Percentiles rank a stretch among this genome's conserved stretches.
phyloP scores from a whole-genome alignment of 23 tunicate genomes.

The Clavelina lepadiformis region DNA sequence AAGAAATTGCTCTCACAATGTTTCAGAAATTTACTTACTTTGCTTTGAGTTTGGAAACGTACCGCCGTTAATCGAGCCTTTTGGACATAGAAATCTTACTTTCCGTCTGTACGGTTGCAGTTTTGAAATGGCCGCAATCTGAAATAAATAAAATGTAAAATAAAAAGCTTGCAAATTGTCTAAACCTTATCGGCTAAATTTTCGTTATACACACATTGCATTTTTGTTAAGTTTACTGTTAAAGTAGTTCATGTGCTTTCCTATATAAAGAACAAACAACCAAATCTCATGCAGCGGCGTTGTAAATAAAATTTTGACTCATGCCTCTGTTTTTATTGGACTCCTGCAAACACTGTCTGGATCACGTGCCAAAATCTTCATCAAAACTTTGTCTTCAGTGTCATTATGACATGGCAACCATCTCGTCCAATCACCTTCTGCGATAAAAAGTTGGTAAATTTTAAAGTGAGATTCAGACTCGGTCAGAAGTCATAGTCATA shows the following conservation, averaged over 20 bases:
- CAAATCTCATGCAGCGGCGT: too few relatives aligned
- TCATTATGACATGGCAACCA: conserved; percentile 11
- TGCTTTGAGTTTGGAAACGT: conserved; percentile 11
- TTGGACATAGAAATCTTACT: conserved; percentile 27
- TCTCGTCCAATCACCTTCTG: conserved; percentile 47
- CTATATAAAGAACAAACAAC: too few relatives aligned
- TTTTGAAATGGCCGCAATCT: too few relatives aligned
- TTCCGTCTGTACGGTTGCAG: too few relatives aligned
- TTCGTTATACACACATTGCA: too few relatives aligned
- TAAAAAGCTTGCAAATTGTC: too few relatives aligned
- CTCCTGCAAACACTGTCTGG: conserved; percentile 32
- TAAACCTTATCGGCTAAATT: too few relatives aligned
- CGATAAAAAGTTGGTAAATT: not conserved
- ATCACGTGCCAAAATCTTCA: not conserved
- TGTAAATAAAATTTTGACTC: not conserved
- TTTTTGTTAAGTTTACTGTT: too few relatives aligned
- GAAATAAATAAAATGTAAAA: too few relatives aligned
- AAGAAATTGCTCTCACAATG: too few relatives aligned
- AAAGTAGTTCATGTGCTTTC: too few relatives aligned
- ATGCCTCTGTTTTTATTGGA: conserved; percentile 28
- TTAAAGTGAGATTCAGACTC: not conserved
- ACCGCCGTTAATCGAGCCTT: not conserved
- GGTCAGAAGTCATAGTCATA: not conserved
- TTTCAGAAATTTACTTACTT: not conserved
- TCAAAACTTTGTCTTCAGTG: conserved; percentile 4